Percentiles rank a stretch among this genome's conserved stretches.
Evolutionary conservation across 2,113 vertebrate genomes (phyloP).

Genomic region (Chiloscyllium plagiosum): DNA sequence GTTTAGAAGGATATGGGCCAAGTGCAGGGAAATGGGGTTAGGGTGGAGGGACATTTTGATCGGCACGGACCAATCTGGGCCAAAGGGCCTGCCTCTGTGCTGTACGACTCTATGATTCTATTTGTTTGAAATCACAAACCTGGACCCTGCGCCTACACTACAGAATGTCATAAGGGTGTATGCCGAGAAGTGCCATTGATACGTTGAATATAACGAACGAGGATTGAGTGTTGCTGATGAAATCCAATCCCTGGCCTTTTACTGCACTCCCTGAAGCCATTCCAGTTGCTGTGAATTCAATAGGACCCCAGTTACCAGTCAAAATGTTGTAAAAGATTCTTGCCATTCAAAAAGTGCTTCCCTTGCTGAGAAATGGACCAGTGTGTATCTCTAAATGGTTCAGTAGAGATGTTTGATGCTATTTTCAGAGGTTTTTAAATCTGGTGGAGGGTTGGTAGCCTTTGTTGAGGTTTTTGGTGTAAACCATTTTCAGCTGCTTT

Average conservation of each 20-base stretch:
- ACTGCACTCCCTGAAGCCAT: background rate
- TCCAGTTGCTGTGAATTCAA: background rate
- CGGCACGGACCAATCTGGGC: too few relatives aligned
- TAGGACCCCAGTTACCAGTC: background rate
- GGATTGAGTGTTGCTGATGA: background rate
- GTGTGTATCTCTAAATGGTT: background rate
- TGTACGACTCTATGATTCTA: too few relatives aligned
- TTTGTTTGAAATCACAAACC: background rate
- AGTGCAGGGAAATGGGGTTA: too few relatives aligned
- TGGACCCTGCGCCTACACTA: background rate
- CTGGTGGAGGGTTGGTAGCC: background rate
- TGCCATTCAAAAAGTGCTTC: background rate
- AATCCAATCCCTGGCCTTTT: background rate
- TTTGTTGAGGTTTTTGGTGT: background rate
- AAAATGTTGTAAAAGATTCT: background rate
- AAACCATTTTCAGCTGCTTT: background rate
- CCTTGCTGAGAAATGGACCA: background rate
- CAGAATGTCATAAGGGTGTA: too few relatives aligned
- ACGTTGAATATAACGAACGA: background rate
- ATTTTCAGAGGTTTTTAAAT: background rate
- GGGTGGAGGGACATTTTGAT: too few relatives aligned
- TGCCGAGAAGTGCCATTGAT: background rate
- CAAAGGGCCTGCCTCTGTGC: too few relatives aligned
- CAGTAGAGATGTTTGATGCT: background rate
- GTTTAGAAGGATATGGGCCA: too few relatives aligned